Evolutionary conservation across 2,888 invertebrate species (phyloP), one percentile per base, ranked within the genome.

Genomic region (Caenorhabditis panamensis): DNA sequence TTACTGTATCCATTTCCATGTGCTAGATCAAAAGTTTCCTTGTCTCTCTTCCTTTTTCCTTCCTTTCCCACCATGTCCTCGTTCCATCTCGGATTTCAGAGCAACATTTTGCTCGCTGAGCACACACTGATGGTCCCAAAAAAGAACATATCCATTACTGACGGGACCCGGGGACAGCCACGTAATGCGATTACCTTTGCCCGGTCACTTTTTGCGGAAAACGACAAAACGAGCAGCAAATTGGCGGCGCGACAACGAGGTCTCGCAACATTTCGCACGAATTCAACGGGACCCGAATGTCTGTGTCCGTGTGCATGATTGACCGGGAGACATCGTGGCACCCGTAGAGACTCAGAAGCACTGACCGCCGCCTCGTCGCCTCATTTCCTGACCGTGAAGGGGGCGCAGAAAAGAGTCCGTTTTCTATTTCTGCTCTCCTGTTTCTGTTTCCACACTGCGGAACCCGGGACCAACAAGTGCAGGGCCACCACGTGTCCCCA

Each of bases 61-160:
- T 56, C 28, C 31, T 31, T 31, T 9, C 31, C 9, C 31, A 6
- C 9, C 31, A 4, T 31, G 31, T 9, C 31, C 31, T 4, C 31
- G n/a, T n/a, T n/a, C 20, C 53, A 54, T 66, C 64, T 68, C 68
- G 37, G 68, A 68, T 68, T 68, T 68, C 68, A 59, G 22, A 26
- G 26, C 47, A 24, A 13, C 59, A n/a, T n/a, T n/a, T 13, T 36
- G 58, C 58, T 47, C 54, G 44, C 26, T 44, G 71, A 54, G 62
- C 62, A 44, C 69, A 54, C 18, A 24, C 20, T 20, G 44, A 37
- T 36, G 36, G 28, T 51, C 31, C 22, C 22, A 37, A 59, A 59
- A 54, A 62, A 71, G 71, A 72, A 72, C 63, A 31, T 72, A 64
- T 72, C 69, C 51, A 71, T 69, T 69, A 44, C 54, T 53, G n/a